These are phyloP conservation scores for Beroe forskalii DNA, from an alignment of 37 sponge, comb jelly and placozoan species.

Conservation along the genomic window DNA sequence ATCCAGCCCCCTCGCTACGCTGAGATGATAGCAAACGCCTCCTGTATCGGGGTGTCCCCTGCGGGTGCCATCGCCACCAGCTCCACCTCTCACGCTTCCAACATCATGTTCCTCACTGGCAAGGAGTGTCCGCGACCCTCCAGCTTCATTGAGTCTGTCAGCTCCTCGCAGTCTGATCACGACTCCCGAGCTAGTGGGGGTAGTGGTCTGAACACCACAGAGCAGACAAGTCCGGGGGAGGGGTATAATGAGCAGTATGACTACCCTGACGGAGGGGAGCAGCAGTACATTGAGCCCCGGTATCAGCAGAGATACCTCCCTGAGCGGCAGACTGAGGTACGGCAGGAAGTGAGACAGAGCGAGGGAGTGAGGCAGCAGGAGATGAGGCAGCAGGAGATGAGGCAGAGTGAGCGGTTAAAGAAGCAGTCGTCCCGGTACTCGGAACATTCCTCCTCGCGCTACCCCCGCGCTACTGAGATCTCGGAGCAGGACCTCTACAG, in stretches of 20 bases:
- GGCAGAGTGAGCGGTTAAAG: too few relatives aligned
- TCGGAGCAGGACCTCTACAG: conserved; percentile 23
- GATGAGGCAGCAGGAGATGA: too few relatives aligned
- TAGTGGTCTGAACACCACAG: not conserved
- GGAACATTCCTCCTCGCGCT: too few relatives aligned
- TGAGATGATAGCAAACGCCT: conserved; percentile 20
- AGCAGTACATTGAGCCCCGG: not conserved
- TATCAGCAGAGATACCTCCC: too few relatives aligned
- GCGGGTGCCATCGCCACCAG: not conserved
- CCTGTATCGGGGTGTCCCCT: conserved; percentile 33
- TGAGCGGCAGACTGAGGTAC: too few relatives aligned
- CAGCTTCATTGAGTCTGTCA: conserved; percentile 19
- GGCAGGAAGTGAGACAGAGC: too few relatives aligned
- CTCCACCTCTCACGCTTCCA: conserved; percentile 17
- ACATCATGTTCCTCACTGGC: conserved; percentile 29
- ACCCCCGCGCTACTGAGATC: too few relatives aligned
- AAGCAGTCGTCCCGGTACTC: not conserved
- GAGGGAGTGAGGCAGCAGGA: too few relatives aligned
- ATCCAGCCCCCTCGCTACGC: conserved; percentile 9
- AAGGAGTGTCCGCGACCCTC: conserved; percentile 15
- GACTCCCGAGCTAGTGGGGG: not conserved
- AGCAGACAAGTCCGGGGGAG: not conserved
- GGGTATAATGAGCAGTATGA: not conserved
- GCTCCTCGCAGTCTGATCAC: not conserved
- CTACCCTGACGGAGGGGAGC: not conserved